Evolutionary conservation across 2,888 invertebrate genomes (phyloP).

Genomic region (Chloromyia formosa): DNA sequence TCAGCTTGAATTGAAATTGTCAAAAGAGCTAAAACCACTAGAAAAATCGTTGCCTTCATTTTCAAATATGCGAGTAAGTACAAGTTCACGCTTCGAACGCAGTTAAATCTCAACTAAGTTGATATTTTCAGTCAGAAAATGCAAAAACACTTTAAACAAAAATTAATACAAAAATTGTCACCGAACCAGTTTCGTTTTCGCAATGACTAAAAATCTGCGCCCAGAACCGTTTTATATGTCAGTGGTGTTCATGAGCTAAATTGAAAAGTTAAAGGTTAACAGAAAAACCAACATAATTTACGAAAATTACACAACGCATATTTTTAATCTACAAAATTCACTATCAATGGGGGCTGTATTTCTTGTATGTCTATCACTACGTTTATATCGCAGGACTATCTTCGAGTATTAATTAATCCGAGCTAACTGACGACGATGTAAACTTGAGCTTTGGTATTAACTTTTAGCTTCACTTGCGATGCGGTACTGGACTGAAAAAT

Average conservation of each 20-base stretch:
- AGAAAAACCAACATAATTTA: neutral
- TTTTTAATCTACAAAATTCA: slow-evolving; percentile 10
- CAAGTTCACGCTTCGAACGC: neutral
- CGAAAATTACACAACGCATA: slow-evolving; percentile 17
- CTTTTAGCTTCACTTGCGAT: too few species aligned
- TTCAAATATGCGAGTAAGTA: neutral
- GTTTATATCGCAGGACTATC: too few species aligned
- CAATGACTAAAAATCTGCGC: slow-evolving; percentile 12
- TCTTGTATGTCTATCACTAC: neutral
- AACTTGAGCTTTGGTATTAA: too few species aligned
- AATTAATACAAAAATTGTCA: neutral
- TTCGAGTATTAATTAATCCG: too few species aligned
- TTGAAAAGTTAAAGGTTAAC: slow-evolving; percentile 18
- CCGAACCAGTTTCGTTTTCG: neutral
- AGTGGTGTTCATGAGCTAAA: slow-evolving; percentile 17
- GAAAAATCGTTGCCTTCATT: slow-evolving; percentile 3
- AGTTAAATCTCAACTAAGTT: slow-evolving; percentile 1
- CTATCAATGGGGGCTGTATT: neutral
- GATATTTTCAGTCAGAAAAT: neutral
- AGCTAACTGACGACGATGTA: neutral
- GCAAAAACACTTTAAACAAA: neutral
- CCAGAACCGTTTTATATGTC: slow-evolving; percentile 28
- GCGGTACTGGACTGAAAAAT: too few species aligned
- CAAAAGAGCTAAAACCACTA: slow-evolving; percentile 9
- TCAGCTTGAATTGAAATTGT: neutral